Base-by-base conservation (phyloP, 2,888 invertebrate genomes). In the Lasius platythorax region DNA sequence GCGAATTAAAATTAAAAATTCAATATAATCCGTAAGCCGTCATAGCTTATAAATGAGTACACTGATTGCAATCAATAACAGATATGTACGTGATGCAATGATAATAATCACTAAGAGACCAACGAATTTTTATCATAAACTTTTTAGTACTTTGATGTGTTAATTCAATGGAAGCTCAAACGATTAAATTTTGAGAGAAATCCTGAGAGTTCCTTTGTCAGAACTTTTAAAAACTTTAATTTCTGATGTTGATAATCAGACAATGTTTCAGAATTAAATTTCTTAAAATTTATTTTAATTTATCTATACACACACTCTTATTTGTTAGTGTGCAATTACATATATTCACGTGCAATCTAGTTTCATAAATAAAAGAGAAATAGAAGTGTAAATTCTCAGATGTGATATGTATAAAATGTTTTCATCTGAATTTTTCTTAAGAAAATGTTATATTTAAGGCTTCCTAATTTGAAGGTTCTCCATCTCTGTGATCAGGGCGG, bases 11-110 rank as follows among this genome's bases (percentile, higher is more conserved):
- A n/a, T 28, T 61, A 74, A 61, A 30, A 74, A 61, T 28, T n/a
- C 9, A n/a, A 74, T 74, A 74, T 63, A 30, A 61, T n/a, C 43
- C 15, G 61, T 30, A 30, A 53, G 12, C 30, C 18, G n/a, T 74
- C 61, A 74, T 33, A 74, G 30, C 43, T 63, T 74, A 74, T 61
- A n/a, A 74, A 74, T 74, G 30, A n/a, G n/a, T 74, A 61, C 40
- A 43, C 43, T 61, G 43, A 74, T 74, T 74, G 61, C 74, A 30
- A 61, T 40, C 18, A 5, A 74, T 74, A 61, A 50, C n/a, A 40
- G 18, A 73, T 23, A 56, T 9, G 11, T 23, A 73, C n/a, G 12
- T 9, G 23, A 53, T 33, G 53, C 9, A 53, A 33, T 43, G 43
- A 43, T 12, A 43, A 43, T 43, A 43, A 43, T 43, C 23, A 40